phyloP scores from a whole-genome alignment of 2,888 invertebrate species.

The Bembecia ichneumoniformis region DNA sequence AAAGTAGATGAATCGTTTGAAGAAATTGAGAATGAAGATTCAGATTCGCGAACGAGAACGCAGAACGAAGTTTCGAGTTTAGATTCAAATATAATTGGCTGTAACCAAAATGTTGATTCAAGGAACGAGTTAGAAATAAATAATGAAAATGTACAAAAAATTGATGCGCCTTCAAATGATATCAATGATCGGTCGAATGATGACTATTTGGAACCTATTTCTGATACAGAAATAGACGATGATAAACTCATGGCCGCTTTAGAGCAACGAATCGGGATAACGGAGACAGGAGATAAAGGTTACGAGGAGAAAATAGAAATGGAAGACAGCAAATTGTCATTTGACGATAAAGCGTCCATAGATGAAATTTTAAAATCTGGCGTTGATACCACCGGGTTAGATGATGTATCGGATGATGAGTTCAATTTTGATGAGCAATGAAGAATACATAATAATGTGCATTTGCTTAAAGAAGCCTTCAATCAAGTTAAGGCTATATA shows the following conservation, averaged over 20 bases:
- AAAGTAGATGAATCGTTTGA: neutral
- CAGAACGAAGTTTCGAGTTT: too few species aligned
- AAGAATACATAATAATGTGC: too few species aligned
- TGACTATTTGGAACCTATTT: slow-evolving; percentile 16
- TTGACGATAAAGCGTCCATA: too few species aligned
- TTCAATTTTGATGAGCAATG: slow-evolving; percentile 18
- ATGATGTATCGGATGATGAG: slow-evolving; percentile 27
- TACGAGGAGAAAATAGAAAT: too few species aligned
- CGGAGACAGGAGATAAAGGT: neutral
- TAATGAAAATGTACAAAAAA: neutral
- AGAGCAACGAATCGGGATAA: slow-evolving; percentile 26
- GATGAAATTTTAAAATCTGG: slow-evolving; percentile 1
- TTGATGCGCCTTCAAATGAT: slow-evolving; percentile 1
- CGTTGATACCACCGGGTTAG: slow-evolving; percentile 19
- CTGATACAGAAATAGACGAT: slow-evolving; percentile 28
- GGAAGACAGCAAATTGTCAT: too few species aligned
- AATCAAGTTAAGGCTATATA: too few species aligned
- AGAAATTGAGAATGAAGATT: neutral
- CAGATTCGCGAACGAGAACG: too few species aligned
- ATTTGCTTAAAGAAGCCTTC: too few species aligned
- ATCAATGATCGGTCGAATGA: slow-evolving; percentile 23
- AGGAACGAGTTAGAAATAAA: neutral
- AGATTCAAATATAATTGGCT: neutral
- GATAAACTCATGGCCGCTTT: slow-evolving; percentile 24
- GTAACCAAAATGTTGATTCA: neutral